Base-by-base conservation (phyloP, 2,888 invertebrate species). In the Gastrophysa polygoni region DNA sequence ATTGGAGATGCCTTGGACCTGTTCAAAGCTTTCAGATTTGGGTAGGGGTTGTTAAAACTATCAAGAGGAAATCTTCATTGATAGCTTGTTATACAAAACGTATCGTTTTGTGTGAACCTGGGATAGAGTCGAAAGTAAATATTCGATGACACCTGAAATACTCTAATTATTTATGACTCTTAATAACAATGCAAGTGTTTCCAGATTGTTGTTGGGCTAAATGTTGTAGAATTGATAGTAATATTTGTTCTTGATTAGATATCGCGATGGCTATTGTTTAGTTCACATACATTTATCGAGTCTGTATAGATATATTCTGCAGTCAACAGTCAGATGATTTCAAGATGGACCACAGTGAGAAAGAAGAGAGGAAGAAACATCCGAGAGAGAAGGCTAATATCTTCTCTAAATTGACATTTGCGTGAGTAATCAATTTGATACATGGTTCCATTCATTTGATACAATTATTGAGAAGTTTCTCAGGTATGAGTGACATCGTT, bases 301-400 rank as follows among this genome's bases (percentile, higher is more conserved):
- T 38, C 14, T 38, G n/a, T 24, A 14, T 14, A 38, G 38, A 38
- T 38, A n/a, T 10, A 38, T 38, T 8, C 14, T 38, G 38, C 38
- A 38, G 38, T 14, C n/a, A 14, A 38, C 38, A 38, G 38, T 38
- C 38, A 14, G 38, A 38, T 14, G 38, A 14, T 38, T 10, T 14
- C 38, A 10, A 32, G 29, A 85, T 86, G 86, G 86, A 86, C 75
- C 84, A 84, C 0, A 84, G 83, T 0, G 84, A 83, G 67, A 83
- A 86, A 76, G 82, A 76, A 8, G 82, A 82, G 64, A 78, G 84
- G 70, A 78, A 85, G 72, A 78, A 82, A 70, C 89, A 90, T 81
- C 91, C 91, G 2, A 82, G 87, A 64, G 86, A 88, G 72, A 85
- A 73, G 4, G 88, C 90, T 1, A 89, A 86, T 76, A 70, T 83